phyloP scores from a whole-genome alignment of 2,888 invertebrate genomes.

The Unio pictorum region DNA sequence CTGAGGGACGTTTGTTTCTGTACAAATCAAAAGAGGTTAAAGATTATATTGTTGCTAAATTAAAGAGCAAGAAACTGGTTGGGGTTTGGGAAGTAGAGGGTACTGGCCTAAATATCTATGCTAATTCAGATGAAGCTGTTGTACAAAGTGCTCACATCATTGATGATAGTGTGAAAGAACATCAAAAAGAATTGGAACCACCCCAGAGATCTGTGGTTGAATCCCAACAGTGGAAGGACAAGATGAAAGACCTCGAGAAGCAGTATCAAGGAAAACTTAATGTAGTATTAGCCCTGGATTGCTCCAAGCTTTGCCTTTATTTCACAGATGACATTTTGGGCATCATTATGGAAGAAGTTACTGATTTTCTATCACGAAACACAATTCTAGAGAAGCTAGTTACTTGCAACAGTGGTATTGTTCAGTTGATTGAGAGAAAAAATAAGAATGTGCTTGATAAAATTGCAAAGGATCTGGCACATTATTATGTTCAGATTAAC shows the following conservation, averaged over 20 bases:
- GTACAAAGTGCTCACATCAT: too few species aligned
- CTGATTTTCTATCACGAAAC: constrained; percentile 25
- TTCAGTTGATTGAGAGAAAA: constrained; percentile 24
- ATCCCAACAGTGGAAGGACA: constrained; percentile 1
- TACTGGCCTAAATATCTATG: too few species aligned
- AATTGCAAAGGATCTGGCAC: constrained; percentile 13
- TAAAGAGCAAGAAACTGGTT: too few species aligned
- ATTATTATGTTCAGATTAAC: constrained; percentile 14
- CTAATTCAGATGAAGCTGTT: too few species aligned
- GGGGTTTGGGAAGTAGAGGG: too few species aligned
- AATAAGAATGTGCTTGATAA: constrained; percentile 14
- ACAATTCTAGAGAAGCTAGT: constrained; percentile 15
- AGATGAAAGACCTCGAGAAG: not conserved
- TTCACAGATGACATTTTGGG: constrained; percentile 19
- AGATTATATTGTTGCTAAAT: too few species aligned
- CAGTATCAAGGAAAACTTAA: too few species aligned
- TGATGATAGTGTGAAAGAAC: too few species aligned
- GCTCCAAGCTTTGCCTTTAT: constrained; percentile 7
- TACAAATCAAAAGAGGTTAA: too few species aligned
- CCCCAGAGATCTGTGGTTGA: not conserved
- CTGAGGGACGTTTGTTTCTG: too few species aligned
- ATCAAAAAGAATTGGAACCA: too few species aligned
- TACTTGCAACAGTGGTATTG: constrained; percentile 9
- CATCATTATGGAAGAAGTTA: constrained; percentile 12
- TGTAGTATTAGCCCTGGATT: not conserved